Evolutionary conservation across 2,888 invertebrate genomes (phyloP).

Genomic region (Drosophila cognata): DNA sequence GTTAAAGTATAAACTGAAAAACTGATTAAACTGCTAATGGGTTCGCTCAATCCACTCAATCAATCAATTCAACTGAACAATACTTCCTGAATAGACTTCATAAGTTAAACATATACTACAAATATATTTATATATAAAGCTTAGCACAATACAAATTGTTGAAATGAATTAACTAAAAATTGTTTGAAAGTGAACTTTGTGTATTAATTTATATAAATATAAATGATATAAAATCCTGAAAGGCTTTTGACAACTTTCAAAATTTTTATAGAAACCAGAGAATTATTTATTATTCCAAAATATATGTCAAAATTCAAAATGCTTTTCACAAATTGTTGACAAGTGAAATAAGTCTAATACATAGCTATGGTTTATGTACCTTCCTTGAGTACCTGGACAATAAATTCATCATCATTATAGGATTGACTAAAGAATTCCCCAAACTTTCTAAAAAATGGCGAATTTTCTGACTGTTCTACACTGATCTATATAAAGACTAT

Average conservation of each 20-base stretch:
- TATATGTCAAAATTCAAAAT: neutral
- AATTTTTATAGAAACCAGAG: neutral
- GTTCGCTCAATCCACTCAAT: conserved; percentile 34
- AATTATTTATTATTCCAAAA: neutral
- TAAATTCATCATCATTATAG: neutral
- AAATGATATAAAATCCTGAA: neutral
- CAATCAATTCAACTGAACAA: conserved; percentile 65
- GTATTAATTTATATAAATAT: neutral
- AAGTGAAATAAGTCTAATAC: neutral
- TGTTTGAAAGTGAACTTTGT: neutral
- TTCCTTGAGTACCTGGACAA: neutral
- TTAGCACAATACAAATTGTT: conserved; percentile 1
- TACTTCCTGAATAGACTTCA: conserved; percentile 62
- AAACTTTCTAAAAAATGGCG: neutral
- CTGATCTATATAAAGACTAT: neutral
- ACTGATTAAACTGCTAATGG: neutral
- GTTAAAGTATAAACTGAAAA: conserved; percentile 10
- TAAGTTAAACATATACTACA: conserved; percentile 43
- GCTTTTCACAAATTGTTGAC: neutral
- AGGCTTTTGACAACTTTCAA: neutral
- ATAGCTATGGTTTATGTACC: neutral
- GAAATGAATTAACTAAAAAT: neutral
- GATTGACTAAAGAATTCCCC: neutral
- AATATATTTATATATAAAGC: conserved; percentile 18
- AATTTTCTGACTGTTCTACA: neutral